These are phyloP conservation scores for Diplogasteroides magnus DNA, from an alignment of 1,140 invertebrate genomes.

Conservation along the genomic window DNA sequence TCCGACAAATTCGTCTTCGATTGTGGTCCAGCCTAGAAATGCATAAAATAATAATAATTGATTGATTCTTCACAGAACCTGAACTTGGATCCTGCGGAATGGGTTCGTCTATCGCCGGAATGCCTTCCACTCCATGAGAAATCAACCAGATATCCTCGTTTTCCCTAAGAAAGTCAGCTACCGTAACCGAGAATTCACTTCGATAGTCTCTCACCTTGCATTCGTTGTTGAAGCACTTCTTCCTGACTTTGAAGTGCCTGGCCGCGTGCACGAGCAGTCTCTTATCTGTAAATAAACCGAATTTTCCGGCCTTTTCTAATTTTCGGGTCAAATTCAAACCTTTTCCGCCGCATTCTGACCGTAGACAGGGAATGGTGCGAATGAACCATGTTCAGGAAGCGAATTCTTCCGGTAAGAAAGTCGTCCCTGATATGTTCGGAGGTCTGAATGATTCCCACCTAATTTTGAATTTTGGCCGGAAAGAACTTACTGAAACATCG, in stretches of 20 bases:
- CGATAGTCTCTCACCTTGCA: not conserved
- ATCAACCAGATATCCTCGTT: not conserved
- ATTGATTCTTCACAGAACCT: too few relatives aligned
- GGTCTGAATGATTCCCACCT: slow-evolving; percentile 17
- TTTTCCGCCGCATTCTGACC: not conserved
- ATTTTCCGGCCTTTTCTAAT: not conserved
- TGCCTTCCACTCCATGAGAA: not conserved
- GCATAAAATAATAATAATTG: too few relatives aligned
- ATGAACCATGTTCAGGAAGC: not conserved
- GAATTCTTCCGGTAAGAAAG: slow-evolving; percentile 15
- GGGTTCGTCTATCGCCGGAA: not conserved
- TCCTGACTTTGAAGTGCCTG: not conserved
- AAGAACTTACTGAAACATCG: slow-evolving; percentile 26
- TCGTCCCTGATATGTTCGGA: slow-evolving; percentile 21
- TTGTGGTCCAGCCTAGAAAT: not conserved
- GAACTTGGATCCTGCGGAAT: not conserved
- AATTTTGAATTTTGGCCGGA: not conserved
- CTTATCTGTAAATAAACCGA: not conserved
- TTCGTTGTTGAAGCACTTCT: not conserved
- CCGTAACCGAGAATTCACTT: not conserved
- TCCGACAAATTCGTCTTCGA: not conserved
- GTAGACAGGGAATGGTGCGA: not conserved
- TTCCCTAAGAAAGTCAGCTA: not conserved
- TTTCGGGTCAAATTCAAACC: not conserved
- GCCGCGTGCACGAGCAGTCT: not conserved